These are phyloP conservation scores for Agonum fuliginosum DNA, from an alignment of 2,888 invertebrate species.

Conservation along the genomic window DNA sequence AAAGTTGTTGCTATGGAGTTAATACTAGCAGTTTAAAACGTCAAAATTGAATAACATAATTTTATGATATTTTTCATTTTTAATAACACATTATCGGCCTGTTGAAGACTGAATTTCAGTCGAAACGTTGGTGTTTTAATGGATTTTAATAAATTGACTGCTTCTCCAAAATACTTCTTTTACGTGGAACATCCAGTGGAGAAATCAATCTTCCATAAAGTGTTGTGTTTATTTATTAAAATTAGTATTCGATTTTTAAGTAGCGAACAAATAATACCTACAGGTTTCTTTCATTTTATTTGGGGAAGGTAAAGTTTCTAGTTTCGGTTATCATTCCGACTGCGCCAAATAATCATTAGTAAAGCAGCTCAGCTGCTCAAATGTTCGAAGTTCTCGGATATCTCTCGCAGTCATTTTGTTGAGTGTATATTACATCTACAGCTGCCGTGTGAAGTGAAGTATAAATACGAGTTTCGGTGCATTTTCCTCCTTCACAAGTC, in stretches of 20 bases:
- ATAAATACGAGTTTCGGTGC: conserved; percentile 65
- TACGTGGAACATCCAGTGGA: too few species aligned
- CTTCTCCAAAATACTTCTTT: too few species aligned
- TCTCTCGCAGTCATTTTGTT: conserved; percentile 65
- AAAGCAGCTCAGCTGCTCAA: neutral
- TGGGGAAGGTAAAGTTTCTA: neutral
- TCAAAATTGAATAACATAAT: neutral
- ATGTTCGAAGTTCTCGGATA: conserved; percentile 66
- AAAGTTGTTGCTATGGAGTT: too few species aligned
- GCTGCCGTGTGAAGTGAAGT: conserved; percentile 69
- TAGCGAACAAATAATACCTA: too few species aligned
- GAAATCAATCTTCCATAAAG: too few species aligned
- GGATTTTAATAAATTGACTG: too few species aligned
- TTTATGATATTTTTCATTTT: neutral
- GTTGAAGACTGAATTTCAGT: too few species aligned
- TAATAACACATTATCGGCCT: too few species aligned
- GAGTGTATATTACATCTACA: conserved; percentile 70
- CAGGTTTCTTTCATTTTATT: too few species aligned
- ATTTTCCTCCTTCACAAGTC: conserved; percentile 25
- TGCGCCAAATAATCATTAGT: conserved; percentile 41
- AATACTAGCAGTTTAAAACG: neutral
- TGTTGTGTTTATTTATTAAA: too few species aligned
- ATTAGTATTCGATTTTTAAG: too few species aligned
- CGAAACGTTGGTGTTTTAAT: too few species aligned
- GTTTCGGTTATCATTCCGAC: neutral